Conservation (phyloP, 2,888 invertebrate genomes). For the Chaetogeoica ovagalla region DNA sequence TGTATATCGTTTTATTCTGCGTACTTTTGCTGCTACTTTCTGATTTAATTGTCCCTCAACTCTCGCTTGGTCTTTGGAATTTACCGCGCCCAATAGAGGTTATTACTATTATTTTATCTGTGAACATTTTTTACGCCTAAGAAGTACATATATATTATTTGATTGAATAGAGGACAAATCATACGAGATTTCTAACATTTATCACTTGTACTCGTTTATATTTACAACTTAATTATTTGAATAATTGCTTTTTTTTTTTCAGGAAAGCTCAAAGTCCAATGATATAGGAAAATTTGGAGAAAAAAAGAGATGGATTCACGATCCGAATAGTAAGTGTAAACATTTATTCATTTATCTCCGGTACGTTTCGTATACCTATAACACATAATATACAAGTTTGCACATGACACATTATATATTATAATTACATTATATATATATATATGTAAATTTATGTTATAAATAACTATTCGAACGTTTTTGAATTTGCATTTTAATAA, state of each 20-base stretch:
- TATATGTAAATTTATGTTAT: not conserved
- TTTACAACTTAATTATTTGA: not conserved
- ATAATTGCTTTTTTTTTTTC: constrained; percentile 57
- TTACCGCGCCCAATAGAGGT: too few species aligned
- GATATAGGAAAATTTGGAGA: constrained; percentile 61
- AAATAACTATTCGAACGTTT: constrained; percentile 16
- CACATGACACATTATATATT: too few species aligned
- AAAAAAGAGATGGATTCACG: constrained; percentile 76
- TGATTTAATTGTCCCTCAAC: too few species aligned
- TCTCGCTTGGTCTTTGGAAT: too few species aligned
- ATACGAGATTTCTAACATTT: too few species aligned
- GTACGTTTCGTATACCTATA: not conserved
- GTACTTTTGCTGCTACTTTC: too few species aligned
- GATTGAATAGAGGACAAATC: too few species aligned
- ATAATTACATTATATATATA: not conserved
- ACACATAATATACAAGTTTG: too few species aligned
- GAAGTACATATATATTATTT: too few species aligned
- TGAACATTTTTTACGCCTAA: too few species aligned
- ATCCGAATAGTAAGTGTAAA: constrained; percentile 72
- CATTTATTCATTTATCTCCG: not conserved
- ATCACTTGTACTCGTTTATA: not conserved
- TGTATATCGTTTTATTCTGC: too few species aligned
- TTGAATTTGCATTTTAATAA: constrained; percentile 38
- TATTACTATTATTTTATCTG: too few species aligned
- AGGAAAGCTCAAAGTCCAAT: constrained; percentile 61